These are phyloP conservation scores for Falco concolor DNA, from an alignment of 2,797 vertebrate species.

Conservation along the genomic window DNA sequence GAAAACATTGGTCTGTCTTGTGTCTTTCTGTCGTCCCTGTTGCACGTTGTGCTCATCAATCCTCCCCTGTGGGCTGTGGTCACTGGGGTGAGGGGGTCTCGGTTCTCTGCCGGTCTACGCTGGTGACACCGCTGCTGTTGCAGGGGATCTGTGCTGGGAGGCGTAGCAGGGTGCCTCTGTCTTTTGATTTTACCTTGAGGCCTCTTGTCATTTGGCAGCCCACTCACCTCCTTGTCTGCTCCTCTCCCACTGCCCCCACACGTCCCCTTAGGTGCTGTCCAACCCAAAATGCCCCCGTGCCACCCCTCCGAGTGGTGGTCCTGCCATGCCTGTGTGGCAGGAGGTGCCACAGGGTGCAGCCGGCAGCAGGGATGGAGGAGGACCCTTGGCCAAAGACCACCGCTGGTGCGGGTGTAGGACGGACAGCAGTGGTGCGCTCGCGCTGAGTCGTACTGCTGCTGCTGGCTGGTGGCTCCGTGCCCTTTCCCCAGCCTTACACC, in stretches of 20 bases:
- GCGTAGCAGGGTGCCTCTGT: neutral
- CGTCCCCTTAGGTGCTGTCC: neutral
- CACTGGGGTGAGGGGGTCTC: neutral
- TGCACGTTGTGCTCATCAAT: fast-evolving
- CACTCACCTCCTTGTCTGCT: neutral
- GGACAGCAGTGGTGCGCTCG: neutral
- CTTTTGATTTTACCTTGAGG: neutral
- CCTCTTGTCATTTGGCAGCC: neutral
- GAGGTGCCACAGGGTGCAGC: neutral
- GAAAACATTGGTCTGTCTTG: neutral
- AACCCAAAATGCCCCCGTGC: fast-evolving
- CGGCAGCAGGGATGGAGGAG: neutral
- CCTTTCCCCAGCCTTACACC: neutral
- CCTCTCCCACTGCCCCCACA: neutral
- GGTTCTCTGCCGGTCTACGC: neutral
- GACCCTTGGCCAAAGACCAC: neutral
- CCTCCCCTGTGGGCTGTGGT: neutral
- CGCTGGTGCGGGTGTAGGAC: neutral
- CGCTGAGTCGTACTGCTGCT: fast-evolving
- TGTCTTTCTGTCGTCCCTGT: neutral
- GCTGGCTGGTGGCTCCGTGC: neutral
- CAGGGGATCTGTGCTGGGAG: neutral
- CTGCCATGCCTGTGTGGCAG: fast-evolving
- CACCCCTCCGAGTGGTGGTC: fast-evolving
- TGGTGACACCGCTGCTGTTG: neutral